These are phyloP conservation scores for Chaenodraco wilsoni DNA, from an alignment of 2,797 vertebrate genomes.

Conservation along the genomic window DNA sequence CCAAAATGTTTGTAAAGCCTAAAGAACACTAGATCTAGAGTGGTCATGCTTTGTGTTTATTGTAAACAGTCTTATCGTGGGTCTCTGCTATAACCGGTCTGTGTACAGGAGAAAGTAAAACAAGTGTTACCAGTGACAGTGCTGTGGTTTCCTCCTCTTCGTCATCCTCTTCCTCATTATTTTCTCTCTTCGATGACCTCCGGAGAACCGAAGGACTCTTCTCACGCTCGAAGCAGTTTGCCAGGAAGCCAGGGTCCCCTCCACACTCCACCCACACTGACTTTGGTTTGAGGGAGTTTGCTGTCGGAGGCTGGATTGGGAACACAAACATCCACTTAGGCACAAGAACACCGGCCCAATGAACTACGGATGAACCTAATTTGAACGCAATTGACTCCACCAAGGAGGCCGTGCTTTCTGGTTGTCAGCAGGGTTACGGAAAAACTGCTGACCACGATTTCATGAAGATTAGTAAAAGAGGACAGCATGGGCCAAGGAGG, in stretches of 20 bases:
- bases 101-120: neutral
- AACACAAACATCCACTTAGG: slow-evolving; percentile 34
- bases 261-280: slow-evolving; percentile 80
- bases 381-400: neutral
- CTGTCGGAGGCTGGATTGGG: slow-evolving; percentile 50
- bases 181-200: slow-evolving; percentile 22
- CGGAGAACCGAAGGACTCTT: slow-evolving; percentile 42
- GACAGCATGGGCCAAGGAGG: too few relatives aligned
- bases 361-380: neutral
- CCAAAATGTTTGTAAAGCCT: neutral
- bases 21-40: neutral
- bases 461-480: too few relatives aligned
- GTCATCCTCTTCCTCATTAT: slow-evolving; percentile 10
- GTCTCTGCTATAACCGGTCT: slow-evolving; percentile 5
- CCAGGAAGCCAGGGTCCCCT: slow-evolving; percentile 67
- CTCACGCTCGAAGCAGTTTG: slow-evolving; percentile 61
- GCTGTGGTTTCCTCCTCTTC: slow-evolving; percentile 41
- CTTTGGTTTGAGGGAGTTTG: slow-evolving; percentile 41
- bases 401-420: too few relatives aligned
- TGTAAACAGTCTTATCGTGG: slow-evolving; percentile 20
- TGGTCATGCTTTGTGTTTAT: slow-evolving; percentile 10
- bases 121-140: slow-evolving; percentile 64
- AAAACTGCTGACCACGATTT: too few relatives aligned
- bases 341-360: neutral
- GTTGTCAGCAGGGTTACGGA: too few relatives aligned